Evolutionary conservation across 2,113 vertebrate genomes (phyloP).

Genomic region (Eonycteris spelaea): DNA sequence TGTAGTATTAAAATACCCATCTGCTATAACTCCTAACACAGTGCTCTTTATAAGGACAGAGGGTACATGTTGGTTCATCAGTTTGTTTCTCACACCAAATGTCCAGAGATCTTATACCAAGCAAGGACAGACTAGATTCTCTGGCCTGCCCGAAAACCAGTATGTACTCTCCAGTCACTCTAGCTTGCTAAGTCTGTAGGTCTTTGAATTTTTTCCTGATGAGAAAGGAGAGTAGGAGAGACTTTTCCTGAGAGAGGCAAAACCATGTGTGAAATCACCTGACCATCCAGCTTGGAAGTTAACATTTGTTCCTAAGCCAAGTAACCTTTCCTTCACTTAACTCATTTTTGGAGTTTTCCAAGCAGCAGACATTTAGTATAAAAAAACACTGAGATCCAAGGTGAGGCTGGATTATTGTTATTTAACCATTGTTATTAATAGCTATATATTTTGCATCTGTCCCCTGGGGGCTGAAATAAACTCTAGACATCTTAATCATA

Average conservation of each 20-base stretch:
- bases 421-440: constrained; percentile 47
- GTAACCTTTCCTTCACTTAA: not conserved
- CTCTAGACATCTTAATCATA: constrained; percentile 59
- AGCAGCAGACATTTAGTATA: not conserved
- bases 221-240: not conserved
- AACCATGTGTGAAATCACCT: not conserved
- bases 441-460: constrained; percentile 36
- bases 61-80: not conserved
- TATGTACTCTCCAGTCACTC: not conserved
- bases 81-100: not conserved
- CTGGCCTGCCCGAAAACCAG: not conserved
- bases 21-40: not conserved
- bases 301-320: not conserved
- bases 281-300: not conserved
- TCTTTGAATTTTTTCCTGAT: not conserved
- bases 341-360: not conserved
- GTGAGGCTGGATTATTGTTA: constrained; percentile 26
- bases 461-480: constrained; percentile 34
- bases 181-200: not conserved
- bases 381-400: not conserved
- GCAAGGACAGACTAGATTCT: not conserved
- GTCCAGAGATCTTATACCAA: not conserved
- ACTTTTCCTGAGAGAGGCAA: not conserved
- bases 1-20: not conserved
- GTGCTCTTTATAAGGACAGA: not conserved